phyloP scores from a whole-genome alignment of 2,888 invertebrate species.

The Osmoderma eremita region DNA sequence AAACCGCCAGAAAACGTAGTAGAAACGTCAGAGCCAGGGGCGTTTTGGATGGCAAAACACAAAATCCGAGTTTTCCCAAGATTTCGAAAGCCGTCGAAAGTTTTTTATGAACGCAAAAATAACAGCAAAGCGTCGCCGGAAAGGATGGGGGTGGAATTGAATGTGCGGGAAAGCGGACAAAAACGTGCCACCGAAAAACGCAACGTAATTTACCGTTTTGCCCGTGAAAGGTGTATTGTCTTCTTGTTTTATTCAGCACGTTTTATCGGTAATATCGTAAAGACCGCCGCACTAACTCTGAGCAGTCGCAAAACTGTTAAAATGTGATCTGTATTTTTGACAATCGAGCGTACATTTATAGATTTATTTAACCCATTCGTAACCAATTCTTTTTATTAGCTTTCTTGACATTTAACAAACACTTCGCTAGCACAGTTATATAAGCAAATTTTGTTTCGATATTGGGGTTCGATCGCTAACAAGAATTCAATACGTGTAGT shows the following conservation, averaged over 20 bases:
- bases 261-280: slow-evolving; percentile 24
- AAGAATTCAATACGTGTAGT: too few relatives aligned
- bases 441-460: too few relatives aligned
- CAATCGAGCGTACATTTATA: too few relatives aligned
- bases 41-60: slow-evolving; percentile 19
- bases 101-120: slow-evolving; percentile 23
- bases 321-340: too few relatives aligned
- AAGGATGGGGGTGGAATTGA: slow-evolving; percentile 4
- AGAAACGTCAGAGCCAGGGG: slow-evolving; percentile 30
- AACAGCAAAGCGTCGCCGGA: slow-evolving; percentile 19
- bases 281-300: not conserved
- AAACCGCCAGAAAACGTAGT: slow-evolving; percentile 28
- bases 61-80: slow-evolving; percentile 28
- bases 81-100: slow-evolving; percentile 25
- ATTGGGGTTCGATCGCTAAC: too few relatives aligned
- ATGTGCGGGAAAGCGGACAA: slow-evolving; percentile 12
- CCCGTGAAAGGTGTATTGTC: slow-evolving; percentile 24
- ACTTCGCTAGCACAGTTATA: too few relatives aligned
- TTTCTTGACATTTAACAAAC: too few relatives aligned
- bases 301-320: not conserved
- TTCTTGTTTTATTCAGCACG: slow-evolving; percentile 35
- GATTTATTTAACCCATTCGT: too few relatives aligned
- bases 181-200: slow-evolving; percentile 20
- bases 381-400: too few relatives aligned
- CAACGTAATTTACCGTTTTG: slow-evolving; percentile 26